These are phyloP conservation scores for Oriolus oriolus DNA, from an alignment of 2,113 vertebrate genomes.

Conservation along the genomic window DNA sequence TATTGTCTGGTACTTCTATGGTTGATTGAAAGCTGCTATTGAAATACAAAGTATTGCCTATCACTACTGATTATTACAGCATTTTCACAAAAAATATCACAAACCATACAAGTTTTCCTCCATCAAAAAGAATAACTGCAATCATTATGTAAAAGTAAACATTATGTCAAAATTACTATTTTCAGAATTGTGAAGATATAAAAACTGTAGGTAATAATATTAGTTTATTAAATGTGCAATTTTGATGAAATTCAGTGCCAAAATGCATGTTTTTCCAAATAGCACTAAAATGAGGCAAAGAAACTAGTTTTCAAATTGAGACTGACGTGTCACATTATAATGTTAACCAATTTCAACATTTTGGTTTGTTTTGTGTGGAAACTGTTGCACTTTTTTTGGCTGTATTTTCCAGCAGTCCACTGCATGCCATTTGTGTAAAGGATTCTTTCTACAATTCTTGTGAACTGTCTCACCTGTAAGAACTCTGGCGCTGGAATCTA, in stretches of 20 bases:
- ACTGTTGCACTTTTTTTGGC: constrained; percentile 64
- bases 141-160: not conserved
- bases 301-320: constrained; percentile 54
- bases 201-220: not conserved
- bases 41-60: not conserved
- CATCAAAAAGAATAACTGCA: not conserved
- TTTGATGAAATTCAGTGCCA: constrained; percentile 68
- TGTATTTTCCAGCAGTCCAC: constrained; percentile 58
- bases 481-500: constrained; percentile 60
- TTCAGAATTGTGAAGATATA: constrained; percentile 10
- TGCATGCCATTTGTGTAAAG: constrained; percentile 74
- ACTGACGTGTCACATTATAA: constrained; percentile 43
- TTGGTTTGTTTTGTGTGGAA: constrained; percentile 64
- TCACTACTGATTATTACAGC: not conserved
- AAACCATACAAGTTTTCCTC: not conserved
- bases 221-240: constrained; percentile 40
- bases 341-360: constrained; percentile 60
- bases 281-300: constrained; percentile 66
- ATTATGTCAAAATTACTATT: not conserved
- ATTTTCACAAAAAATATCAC: not conserved
- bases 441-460: constrained; percentile 64
- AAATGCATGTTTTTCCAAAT: constrained; percentile 75
- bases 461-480: constrained; percentile 62
- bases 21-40: not conserved
- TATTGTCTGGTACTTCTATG: not conserved